Conservation (phyloP, 2,888 invertebrate genomes). For the Drosophila neotestacea region DNA sequence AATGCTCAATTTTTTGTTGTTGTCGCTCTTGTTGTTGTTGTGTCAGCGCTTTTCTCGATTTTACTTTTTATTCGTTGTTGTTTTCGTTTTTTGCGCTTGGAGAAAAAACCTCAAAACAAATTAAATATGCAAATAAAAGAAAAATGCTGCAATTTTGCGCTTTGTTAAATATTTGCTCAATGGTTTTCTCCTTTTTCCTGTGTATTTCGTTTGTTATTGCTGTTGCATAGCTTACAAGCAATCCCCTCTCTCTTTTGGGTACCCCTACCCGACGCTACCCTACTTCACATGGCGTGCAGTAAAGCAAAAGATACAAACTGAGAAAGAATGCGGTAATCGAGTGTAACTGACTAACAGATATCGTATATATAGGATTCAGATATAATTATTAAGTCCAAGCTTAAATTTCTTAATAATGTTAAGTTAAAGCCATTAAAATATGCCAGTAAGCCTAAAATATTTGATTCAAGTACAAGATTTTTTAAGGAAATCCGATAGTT, state of each 20-base stretch:
- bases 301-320: slow-evolving; percentile 1
- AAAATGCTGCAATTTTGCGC: slow-evolving; percentile 77
- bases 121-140: slow-evolving; percentile 77
- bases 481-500: too few relatives aligned
- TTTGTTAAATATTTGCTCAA: slow-evolving; percentile 78
- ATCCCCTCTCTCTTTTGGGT: background rate
- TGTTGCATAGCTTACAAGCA: slow-evolving; percentile 40
- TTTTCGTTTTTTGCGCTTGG: background rate
- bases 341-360: background rate
- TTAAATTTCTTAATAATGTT: too few relatives aligned
- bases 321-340: background rate
- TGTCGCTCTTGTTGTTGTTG: slow-evolving; percentile 18
- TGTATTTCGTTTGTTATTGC: slow-evolving; percentile 36
- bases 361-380: too few relatives aligned
- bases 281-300: background rate
- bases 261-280: background rate
- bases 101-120: slow-evolving; percentile 76
- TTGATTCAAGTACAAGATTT: too few relatives aligned
- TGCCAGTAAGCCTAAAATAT: too few relatives aligned
- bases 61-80: background rate
- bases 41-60: slow-evolving; percentile 31
- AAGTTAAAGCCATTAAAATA: too few relatives aligned
- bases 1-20: slow-evolving; percentile 9
- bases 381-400: too few relatives aligned
- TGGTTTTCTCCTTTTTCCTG: slow-evolving; percentile 44